Evolutionary conservation across 1,140 invertebrate genomes (phyloP).

Genomic region (Pseudomyrmex flavicornis): DNA sequence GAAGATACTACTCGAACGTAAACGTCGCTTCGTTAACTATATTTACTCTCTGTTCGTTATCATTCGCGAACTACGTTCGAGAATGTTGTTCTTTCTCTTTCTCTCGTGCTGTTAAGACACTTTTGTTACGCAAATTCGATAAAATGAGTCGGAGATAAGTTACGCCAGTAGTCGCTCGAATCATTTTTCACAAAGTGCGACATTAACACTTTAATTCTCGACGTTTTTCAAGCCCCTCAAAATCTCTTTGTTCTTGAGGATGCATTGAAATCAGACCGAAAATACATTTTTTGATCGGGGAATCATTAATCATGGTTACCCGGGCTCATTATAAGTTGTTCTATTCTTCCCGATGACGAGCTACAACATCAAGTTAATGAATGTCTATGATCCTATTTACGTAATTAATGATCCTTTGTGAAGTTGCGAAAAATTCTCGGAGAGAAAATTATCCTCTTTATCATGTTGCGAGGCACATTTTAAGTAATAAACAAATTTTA

Average conservation of each 20-base stretch:
- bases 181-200: background rate
- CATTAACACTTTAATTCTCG: background rate
- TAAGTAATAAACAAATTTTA: background rate
- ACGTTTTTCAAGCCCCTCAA: background rate
- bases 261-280: conserved; percentile 31
- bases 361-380: conserved; percentile 58
- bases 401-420: conserved; percentile 50
- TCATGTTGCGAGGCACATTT: background rate
- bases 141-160: background rate
- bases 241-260: conserved; percentile 9
- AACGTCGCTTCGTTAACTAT: conserved; percentile 19
- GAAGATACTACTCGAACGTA: conserved; percentile 35
- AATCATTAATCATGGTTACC: conserved; percentile 48
- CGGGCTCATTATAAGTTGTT: conserved; percentile 40
- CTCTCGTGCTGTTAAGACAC: too few species aligned
- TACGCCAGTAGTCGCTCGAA: background rate
- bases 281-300: conserved; percentile 13
- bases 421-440: conserved; percentile 9
- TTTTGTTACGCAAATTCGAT: too few species aligned
- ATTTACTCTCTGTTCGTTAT: background rate
- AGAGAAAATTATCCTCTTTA: conserved; percentile 39
- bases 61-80: background rate
- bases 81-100: background rate
- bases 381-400: conserved; percentile 58
- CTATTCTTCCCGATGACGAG: conserved; percentile 56